Percentiles rank a stretch among this genome's conserved stretches.
These are phyloP conservation scores for Xenopus petersii DNA, from an alignment of 2,797 vertebrate genomes.

Conservation along the genomic window DNA sequence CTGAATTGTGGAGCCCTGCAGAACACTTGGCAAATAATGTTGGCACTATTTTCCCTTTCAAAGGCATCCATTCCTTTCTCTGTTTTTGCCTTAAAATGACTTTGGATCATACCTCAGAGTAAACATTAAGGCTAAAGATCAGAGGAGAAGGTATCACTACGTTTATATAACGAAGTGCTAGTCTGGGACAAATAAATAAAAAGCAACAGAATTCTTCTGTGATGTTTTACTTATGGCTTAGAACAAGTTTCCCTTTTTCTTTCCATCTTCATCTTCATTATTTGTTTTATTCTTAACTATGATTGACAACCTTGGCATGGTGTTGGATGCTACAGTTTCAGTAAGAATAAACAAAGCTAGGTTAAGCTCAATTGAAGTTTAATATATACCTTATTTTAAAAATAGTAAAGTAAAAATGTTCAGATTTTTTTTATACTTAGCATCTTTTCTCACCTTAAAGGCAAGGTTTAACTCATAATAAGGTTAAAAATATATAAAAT, in stretches of 20 bases:
- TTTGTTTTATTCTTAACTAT: neutral
- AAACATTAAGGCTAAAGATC: conserved; percentile 9
- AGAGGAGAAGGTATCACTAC: neutral
- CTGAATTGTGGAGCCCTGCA: conserved; percentile 30
- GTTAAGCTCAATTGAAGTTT: no score
- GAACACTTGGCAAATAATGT: neutral
- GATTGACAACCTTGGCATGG: neutral
- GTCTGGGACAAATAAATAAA: conserved; percentile 3
- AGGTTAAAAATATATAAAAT: no score
- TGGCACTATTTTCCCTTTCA: conserved; percentile 2
- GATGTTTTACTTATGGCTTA: neutral
- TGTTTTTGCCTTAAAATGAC: conserved; percentile 5
- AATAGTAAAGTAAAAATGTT: no score
- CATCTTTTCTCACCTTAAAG: no score
- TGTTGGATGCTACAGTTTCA: neutral
- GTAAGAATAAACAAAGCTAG: no score
- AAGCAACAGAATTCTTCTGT: neutral
- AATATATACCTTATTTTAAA: no score
- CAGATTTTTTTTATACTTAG: no score
- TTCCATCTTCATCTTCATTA: neutral
- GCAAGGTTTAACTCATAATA: no score
- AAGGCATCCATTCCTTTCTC: conserved; percentile 52
- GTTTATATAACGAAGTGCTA: neutral
- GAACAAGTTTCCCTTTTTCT: neutral
- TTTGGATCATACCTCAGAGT: conserved; percentile 9